A percentile compares a stretch with the other conserved stretches of the same genome.
phyloP scores from a whole-genome alignment of 2,888 invertebrate genomes.

The Osmoderma eremita region DNA sequence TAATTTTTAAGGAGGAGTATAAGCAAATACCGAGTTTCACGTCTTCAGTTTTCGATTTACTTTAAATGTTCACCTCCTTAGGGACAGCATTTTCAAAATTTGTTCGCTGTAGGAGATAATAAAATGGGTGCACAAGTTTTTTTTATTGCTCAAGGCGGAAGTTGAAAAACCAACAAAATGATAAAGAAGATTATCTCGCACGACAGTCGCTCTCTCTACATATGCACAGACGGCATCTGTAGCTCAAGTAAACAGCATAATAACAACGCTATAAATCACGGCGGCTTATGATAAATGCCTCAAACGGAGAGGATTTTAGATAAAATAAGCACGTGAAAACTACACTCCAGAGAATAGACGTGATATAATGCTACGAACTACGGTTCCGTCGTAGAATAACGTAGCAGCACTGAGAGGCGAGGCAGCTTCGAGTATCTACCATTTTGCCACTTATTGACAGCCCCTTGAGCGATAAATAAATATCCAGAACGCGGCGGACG shows the following conservation, averaged over 20 bases:
- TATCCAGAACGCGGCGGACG: slow-evolving; percentile 4
- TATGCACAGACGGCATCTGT: slow-evolving; percentile 4
- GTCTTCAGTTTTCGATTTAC: no score
- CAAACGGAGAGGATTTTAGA: neutral
- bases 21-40: no score
- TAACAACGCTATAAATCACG: slow-evolving; percentile 30
- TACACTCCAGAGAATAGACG: neutral
- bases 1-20: no score
- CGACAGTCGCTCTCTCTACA: neutral
- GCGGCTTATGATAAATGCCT: slow-evolving; percentile 20
- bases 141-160: no score
- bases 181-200: no score
- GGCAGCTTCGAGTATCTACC: neutral
- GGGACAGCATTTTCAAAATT: no score
- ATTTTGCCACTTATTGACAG: slow-evolving; percentile 22
- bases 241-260: slow-evolving; percentile 24
- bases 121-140: no score
- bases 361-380: slow-evolving; percentile 12
- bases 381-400: slow-evolving; percentile 4
- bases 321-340: slow-evolving; percentile 19
- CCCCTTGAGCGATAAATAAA: slow-evolving; percentile 20
- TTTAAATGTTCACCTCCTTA: no score
- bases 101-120: no score
- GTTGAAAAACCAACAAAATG: no score
- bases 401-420: no score